A percentile compares a stretch with the other conserved stretches of the same genome.
Conservation (phyloP, 2,888 invertebrate species). For the Brachyptera putata region DNA sequence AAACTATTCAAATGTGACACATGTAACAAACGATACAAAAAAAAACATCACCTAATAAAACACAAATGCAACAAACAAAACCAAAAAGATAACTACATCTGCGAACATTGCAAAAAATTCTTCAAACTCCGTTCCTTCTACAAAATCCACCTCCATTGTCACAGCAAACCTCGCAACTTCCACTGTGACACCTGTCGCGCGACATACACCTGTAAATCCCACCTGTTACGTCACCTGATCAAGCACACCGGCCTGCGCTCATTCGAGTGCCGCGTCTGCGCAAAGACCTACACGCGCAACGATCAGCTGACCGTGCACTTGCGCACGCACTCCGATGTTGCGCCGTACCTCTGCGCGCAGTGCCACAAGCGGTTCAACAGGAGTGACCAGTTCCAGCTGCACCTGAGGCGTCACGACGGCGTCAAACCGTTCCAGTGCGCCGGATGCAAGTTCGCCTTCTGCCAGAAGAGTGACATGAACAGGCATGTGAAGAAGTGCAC, state of each 20-base stretch:
- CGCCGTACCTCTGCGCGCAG: background rate
- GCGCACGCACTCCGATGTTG: background rate
- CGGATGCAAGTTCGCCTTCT: background rate
- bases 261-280: background rate
- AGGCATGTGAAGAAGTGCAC: background rate
- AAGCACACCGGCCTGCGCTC: background rate
- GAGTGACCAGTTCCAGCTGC: background rate
- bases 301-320: background rate
- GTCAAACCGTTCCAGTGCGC: background rate
- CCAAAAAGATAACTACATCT: too few species aligned
- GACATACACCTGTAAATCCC: background rate
- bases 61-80: too few species aligned
- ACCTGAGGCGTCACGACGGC: background rate
- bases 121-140: too few species aligned
- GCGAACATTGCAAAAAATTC: too few species aligned
- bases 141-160: too few species aligned
- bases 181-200: background rate
- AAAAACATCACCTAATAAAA: too few species aligned
- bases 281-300: too few species aligned
- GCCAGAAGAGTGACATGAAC: conserved; percentile 9
- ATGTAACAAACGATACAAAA: too few species aligned
- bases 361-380: background rate
- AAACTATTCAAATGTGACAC: too few species aligned
- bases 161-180: background rate
- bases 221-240: background rate